Base-by-base conservation (phyloP, 2,888 invertebrate genomes). In the Agonopterix heracliana region DNA sequence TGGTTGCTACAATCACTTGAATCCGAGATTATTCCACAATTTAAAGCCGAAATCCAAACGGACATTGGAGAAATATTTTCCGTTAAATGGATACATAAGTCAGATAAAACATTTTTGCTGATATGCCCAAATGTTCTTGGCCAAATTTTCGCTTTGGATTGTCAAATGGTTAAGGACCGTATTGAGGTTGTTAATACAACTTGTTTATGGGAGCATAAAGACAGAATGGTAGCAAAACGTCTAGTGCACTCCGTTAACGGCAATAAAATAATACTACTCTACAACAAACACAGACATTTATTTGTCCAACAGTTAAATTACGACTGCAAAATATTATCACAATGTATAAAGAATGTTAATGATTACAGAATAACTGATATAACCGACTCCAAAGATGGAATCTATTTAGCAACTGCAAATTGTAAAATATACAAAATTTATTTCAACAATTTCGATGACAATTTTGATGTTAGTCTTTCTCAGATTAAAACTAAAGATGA, bases 231-330 rank as follows among this genome's bases (percentile, higher is more conserved):
- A 3, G 54, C 68, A 0, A 68, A 63, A 44, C 52, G 62, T 49
- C 49, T 82, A 10, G 56, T 73, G 38, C 69, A 71, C 47, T 55
- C 50, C 2, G 46, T 56, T 7, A 51, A 63, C 4, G 56, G 68
- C 36, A 60, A 71, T n/a, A 66, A 74, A 36, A 54, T 76, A 5
- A 47, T 81, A 46, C 48, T 84, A 26, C 12, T 81, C 1, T 85
- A 59, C 51, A 72, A 65, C 49, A 88, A 88, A 69, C 68, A 84
- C 48, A 76, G 86, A 62, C 79, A 86, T 70, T 57, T 88, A 46
- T 36, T 85, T 1, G 54, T 69, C 7, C 67, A 75, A 54, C 48
- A 77, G 49, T 54, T 83, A 26, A 71, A 79, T 52, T 49, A 61
- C 9, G 52, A 69, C 9, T 68, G 66, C 42, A 70, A 66, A 42